Evolutionary conservation across 2,888 invertebrate species (phyloP), one percentile per base, ranked within the genome.

Genomic region (Phortica okadai): DNA sequence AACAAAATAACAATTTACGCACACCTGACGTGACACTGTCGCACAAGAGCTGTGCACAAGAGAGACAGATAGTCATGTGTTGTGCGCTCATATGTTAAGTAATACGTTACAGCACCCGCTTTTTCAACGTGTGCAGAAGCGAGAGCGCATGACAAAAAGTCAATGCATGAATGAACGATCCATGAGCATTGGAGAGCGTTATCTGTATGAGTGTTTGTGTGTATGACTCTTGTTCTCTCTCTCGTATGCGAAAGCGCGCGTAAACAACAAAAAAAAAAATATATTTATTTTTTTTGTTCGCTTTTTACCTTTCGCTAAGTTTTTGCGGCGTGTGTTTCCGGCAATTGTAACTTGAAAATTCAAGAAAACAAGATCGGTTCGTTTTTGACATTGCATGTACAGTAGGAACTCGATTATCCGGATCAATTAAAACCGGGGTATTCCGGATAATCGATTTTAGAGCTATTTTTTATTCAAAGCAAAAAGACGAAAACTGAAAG

Each of bases 11-110:
- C 66, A 76, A 72, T 14, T 33, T 58, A 33, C 45, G 76, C 80
- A 77, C 81, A 80, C 81, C 80, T 80, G 78, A 69, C 11, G 70
- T 62, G 77, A 21, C 11, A 58, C 77, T 50, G 14, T 50, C 10
- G 2, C 50, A 50, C 10, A 50, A 14, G 14, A 73, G 5, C 44
- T 41, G 69, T 76, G 64, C 25, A 76, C 67, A 75, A 59, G 73
- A 70, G 73, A 74, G 72, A 77, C 41, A 78, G 72, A 76, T 58
- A 75, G 54, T 70, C 56, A 73, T 75, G 81, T 76, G 74, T 56
- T 83, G 77, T 72, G 78, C 42, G 78, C 16, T 76, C 82, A 82
- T 41, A 74, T 84, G 86, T 85, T 88, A 85, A 88, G 86, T 85
- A 85, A 85, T 88, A 88, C 80, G 83, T 81, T 80, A 77, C 80